Evolutionary conservation across 2,888 invertebrate genomes (phyloP).

Genomic region (Stenotaenia linearis): DNA sequence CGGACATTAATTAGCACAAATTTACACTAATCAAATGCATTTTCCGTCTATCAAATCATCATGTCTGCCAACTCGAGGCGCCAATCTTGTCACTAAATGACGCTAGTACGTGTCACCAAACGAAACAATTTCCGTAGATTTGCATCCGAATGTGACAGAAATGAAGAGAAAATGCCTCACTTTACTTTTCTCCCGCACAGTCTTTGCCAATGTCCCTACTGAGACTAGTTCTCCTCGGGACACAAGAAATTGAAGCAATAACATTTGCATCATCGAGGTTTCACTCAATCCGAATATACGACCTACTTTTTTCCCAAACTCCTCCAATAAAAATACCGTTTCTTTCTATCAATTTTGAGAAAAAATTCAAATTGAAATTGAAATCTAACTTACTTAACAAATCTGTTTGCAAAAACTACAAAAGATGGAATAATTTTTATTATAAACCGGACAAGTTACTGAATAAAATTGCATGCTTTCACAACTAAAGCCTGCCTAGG

Average conservation of each 20-base stretch:
- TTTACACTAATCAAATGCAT: neutral
- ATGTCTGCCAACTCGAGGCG: neutral
- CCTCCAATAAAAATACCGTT: neutral
- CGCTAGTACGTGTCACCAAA: conserved; percentile 6
- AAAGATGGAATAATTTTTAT: neutral
- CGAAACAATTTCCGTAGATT: conserved; percentile 24
- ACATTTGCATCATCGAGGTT: conserved; percentile 26
- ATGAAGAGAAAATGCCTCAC: conserved; percentile 8
- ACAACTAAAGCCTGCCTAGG: neutral
- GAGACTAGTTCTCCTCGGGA: conserved; percentile 7
- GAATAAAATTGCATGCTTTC: neutral
- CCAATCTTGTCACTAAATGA: conserved; percentile 26
- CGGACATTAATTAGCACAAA: conserved; percentile 1
- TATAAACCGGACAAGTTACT: neutral
- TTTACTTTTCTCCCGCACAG: neutral
- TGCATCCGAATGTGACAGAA: conserved; percentile 26
- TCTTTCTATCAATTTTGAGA: neutral
- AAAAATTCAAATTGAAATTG: no score
- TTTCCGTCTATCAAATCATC: neutral
- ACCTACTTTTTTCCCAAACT: neutral
- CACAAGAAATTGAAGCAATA: conserved; percentile 16
- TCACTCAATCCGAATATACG: neutral
- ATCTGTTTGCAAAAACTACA: neutral
- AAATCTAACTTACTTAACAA: neutral
- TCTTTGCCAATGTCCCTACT: conserved; percentile 3